Evolutionary conservation across 2,888 invertebrate species (phyloP), one percentile per base, ranked within the genome.

Genomic region (Glaucopsyche alexis): DNA sequence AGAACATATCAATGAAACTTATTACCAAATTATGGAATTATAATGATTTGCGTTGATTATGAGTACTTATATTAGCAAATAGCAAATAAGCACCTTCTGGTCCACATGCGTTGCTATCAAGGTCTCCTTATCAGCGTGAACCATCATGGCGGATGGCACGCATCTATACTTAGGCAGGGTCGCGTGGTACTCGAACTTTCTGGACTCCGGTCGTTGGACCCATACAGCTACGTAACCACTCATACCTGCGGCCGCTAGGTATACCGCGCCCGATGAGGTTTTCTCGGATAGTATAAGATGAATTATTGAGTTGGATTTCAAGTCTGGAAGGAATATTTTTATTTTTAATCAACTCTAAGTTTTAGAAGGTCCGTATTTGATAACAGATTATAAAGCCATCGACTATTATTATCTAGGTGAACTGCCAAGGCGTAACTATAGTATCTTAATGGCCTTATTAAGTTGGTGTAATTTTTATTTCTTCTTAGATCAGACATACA

Each of bases 21-120:
- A 29, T 4, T 29, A 29, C 29, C 29, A 3, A 29, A 29, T 29
- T 29, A 4, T 29, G 29, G 29, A 1, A 29, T 29, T 29, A 29
- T 29, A 29, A n/a, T n/a, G 29, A 29, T 29, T 29, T 29, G 1
- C 29, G 29, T 29, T 29, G 29, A 29, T 29, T 29, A 29, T 29
- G 0, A 29, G 29, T 29, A 29, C 4, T 3, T 29, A 29, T 29
- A 29, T 4, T 29, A 29, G 29, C 29, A 29, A 29, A 29, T 29
- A 29, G 29, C 1, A 66, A 49, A 16, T 4, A 74, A 16, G 19
- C 80, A 96, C 97, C 94, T 95, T 96, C 80, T 96, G 96, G 90
- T 98, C 96, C 0, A 96, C 94, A 88, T 97, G 98, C 3, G 94
- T 95, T 11, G 96, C 93, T 49, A 97, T 94, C 8, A 98, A 85